phyloP scores from a whole-genome alignment of 2,797 vertebrate species.

The Hirundo rustica region DNA sequence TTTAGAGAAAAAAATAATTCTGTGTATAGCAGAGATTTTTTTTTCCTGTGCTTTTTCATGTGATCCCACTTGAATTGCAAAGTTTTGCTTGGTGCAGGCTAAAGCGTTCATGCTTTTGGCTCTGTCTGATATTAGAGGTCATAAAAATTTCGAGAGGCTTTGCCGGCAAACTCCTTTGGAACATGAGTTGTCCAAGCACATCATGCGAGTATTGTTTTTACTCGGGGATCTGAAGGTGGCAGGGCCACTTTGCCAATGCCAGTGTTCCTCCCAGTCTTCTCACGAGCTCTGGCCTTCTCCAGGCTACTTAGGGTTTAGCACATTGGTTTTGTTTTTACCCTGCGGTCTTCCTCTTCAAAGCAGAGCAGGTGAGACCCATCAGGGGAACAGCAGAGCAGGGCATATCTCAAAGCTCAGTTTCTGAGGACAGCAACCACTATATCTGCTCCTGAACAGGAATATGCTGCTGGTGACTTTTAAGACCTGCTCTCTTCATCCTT shows the following conservation, averaged over 20 bases:
- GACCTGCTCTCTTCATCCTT: background rate
- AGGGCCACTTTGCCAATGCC: background rate
- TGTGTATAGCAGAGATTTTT: background rate
- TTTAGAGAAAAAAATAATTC: background rate
- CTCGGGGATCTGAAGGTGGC: background rate
- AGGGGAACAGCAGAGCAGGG: background rate
- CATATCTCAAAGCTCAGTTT: background rate
- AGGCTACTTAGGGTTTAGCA: background rate
- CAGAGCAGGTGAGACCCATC: background rate
- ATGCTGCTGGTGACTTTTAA: background rate
- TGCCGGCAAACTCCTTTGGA: background rate
- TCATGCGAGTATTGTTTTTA: background rate
- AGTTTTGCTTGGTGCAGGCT: background rate
- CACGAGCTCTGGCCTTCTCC: background rate
- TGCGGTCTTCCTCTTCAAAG: background rate
- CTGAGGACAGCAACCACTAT: rapidly evolving
- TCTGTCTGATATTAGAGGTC: background rate
- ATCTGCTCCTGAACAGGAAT: background rate
- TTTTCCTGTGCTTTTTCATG: background rate
- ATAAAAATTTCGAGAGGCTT: background rate
- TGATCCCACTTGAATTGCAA: background rate
- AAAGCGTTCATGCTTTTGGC: background rate
- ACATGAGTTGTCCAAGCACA: background rate
- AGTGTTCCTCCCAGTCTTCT: background rate
- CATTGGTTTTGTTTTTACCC: background rate